Base-by-base conservation (phyloP, 2,113 vertebrate species). In the Elgaria multicarinata region DNA sequence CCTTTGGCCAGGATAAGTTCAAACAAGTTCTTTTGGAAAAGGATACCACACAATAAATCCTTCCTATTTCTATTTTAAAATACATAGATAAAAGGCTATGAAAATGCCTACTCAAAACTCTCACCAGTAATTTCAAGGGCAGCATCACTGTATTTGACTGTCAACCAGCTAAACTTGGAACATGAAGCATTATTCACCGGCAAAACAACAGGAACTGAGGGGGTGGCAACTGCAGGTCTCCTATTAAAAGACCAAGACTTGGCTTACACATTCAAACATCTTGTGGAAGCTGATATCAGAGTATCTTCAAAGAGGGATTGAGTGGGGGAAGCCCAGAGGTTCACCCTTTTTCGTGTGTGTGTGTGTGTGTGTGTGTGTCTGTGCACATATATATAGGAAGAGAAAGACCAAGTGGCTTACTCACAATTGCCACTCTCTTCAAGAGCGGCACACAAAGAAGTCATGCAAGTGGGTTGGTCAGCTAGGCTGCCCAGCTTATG, bases 191-290 rank as follows among this genome's bases (percentile, higher is more conserved):
- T 26, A 53, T 58, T 46, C 53, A 89, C 69, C 66, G 71, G 81
- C 80, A 83, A 80, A 89, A 76, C 80, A 89, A 89, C 87, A 83
- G 87, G 87, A 89, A 89, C 87, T 89, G 87, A 89, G 87, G 71
- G 71, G 80, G 80, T 28, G 81, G 69, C 58, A 28, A 31, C 58
- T 62, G 6, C 42, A 64, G 44, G 20, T 26, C 69, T 83, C 53
- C 55, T 66, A 62, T 83, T 89, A 76, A n/a, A 76, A 83, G 77
- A 76, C 87, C 58, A 74, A 75, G 33, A 46, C 80, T 76, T 76
- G 80, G 87, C 55, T 4, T n/a, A 36, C 62, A 72, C 31, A 58
- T n/a, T 31, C 12, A 81, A 71, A n/a, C 33, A 24, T 16, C 39
- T 33, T 62, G 42, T n/a, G 69, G 53, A 62, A 89, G 87, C 50